phyloP scores from a whole-genome alignment of 2,113 vertebrate species.

The Zosterops pallidus region DNA sequence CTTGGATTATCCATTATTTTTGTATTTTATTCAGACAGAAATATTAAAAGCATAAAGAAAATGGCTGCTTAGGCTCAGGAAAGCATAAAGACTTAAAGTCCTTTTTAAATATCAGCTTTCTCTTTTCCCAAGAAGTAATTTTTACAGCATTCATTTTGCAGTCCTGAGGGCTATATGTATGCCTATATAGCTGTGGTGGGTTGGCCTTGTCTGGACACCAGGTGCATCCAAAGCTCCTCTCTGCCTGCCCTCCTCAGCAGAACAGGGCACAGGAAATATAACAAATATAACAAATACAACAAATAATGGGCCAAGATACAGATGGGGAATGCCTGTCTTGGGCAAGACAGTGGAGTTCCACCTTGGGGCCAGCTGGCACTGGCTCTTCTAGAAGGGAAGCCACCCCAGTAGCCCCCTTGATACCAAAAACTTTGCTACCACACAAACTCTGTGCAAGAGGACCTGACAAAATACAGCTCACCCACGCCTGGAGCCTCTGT shows the following conservation, averaged over 20 bases:
- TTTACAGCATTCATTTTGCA: not conserved
- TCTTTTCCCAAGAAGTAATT: not conserved
- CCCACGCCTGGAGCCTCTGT: not conserved
- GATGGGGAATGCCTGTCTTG: accelerated
- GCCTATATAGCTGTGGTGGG: not conserved
- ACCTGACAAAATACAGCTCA: not conserved
- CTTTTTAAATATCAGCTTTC: not conserved
- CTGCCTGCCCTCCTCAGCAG: not conserved
- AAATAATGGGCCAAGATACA: accelerated
- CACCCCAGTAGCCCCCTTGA: not conserved
- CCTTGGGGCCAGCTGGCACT: not conserved
- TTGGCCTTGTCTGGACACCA: not conserved
- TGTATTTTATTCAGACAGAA: not conserved
- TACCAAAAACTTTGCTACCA: not conserved
- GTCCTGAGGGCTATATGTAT: not conserved
- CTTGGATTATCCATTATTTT: not conserved
- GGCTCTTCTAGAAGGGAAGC: not conserved
- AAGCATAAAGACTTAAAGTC: not conserved
- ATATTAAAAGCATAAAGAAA: not conserved
- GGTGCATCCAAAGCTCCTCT: not conserved
- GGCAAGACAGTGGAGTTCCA: not conserved
- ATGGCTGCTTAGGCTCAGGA: not conserved
- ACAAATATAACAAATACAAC: not conserved
- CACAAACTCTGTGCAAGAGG: not conserved
- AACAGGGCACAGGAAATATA: not conserved